Base-by-base conservation (phyloP, 2,888 invertebrate species). In the Leptinotarsa tumamoca region DNA sequence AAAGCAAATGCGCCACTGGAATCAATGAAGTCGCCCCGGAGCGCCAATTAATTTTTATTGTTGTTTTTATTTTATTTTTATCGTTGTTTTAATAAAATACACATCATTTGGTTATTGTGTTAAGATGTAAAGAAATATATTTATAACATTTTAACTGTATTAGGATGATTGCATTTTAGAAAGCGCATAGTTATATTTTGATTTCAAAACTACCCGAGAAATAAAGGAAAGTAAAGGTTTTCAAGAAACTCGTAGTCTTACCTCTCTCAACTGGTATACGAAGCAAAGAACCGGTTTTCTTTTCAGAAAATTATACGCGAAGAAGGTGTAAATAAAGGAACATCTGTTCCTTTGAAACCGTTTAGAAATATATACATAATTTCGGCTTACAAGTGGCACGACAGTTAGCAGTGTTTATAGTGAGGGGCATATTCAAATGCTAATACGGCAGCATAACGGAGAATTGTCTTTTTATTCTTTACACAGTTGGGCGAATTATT, bases 371-470 rank as follows among this genome's bases (percentile, higher is more conserved):
- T 72, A 80, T 81, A 81, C 82, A 83, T 83, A 83, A 83, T 83
- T 84, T 83, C 75, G 77, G 76, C 77, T 78, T 80, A 78, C 80
- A 79, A 80, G 79, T 80, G 82, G 80, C 80, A 78, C 73, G 78
- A 74, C 79, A 82, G 82, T 83, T 84, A 82, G 80, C 81, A 81
- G 81, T 80, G 81, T 82, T 82, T 80, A 80, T 68, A 73, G 75
- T 81, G 54, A 76, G 75, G 70, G 79, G 77, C 78, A 69, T 80
- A 84, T 86, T 86, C 85, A 84, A 85, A 86, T 85, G 86, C 85
- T 84, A 86, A 86, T 86, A 82, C 80, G 79, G 78, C 76, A 76
- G 69, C 68, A 66, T 71, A 81, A 82, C 80, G 80, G 78, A 71
- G 74, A 82, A 84, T 84, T 84, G 80, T 83, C 80, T 82, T 78